These are phyloP conservation scores for Micoletzkya japonica DNA, from an alignment of 2,888 invertebrate genomes.

Conservation along the genomic window DNA sequence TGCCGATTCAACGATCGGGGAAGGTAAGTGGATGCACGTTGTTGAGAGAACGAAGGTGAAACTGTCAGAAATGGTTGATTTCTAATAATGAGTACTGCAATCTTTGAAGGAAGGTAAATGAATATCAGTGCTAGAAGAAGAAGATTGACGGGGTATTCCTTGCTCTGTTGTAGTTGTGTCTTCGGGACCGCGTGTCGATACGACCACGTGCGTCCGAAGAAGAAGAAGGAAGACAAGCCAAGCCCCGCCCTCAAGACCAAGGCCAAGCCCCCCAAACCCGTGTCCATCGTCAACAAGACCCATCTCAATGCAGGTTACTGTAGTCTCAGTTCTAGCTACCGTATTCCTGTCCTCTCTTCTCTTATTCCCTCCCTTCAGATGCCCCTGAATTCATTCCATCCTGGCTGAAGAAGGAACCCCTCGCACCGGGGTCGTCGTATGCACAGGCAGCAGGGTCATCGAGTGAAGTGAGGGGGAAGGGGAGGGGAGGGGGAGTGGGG, in stretches of 20 bases:
- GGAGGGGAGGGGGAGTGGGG: not conserved
- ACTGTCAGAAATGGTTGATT: too few species aligned
- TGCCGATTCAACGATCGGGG: constrained; percentile 21
- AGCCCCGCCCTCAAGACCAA: not conserved
- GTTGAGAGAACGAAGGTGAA: not conserved
- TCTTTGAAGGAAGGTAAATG: too few species aligned
- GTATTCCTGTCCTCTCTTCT: too few species aligned
- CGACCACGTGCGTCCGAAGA: constrained; percentile 13
- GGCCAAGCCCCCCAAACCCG: not conserved
- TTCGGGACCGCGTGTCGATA: constrained; percentile 19
- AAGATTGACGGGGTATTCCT: not conserved
- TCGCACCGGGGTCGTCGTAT: constrained; percentile 1
- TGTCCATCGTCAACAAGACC: not conserved
- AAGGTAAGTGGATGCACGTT: constrained; percentile 4
- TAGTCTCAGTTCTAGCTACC: not conserved
- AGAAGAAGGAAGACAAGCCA: not conserved
- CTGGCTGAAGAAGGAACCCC: constrained; percentile 35
- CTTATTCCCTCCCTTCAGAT: not conserved
- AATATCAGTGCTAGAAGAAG: too few species aligned
- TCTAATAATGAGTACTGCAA: not conserved
- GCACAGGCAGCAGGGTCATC: constrained; percentile 9
- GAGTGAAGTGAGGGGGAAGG: not conserved
- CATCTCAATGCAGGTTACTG: constrained; percentile 13
- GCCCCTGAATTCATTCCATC: constrained; percentile 44
- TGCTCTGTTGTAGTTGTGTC: constrained; percentile 8